phyloP scores from a whole-genome alignment of 2,113 vertebrate genomes.

The Argyrosomus japonicus region DNA sequence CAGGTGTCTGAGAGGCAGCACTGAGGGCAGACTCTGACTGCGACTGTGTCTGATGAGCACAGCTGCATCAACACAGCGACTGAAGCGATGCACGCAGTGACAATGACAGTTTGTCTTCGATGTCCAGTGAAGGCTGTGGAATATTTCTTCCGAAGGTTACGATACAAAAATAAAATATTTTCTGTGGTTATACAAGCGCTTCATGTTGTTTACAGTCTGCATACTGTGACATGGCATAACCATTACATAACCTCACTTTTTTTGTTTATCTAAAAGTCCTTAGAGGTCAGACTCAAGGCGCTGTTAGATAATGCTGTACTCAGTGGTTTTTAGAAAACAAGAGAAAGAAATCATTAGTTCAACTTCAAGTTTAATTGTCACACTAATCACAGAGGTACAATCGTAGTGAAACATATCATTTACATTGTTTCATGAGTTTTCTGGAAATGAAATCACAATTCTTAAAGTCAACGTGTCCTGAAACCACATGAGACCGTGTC shows the following conservation, averaged over 20 bases:
- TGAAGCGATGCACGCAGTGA: background rate
- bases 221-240: background rate
- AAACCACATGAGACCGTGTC: background rate
- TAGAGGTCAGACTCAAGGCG: background rate
- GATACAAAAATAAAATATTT: background rate
- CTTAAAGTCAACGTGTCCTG: background rate
- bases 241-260: background rate
- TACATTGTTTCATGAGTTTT: background rate
- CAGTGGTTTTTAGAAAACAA: background rate
- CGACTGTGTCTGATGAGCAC: conserved; percentile 26
- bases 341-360: background rate
- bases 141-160: background rate
- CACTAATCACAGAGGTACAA: no score
- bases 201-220: background rate
- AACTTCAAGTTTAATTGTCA: no score
- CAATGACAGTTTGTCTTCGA: no score
- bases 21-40: conserved; percentile 28
- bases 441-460: background rate
- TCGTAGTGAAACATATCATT: no score
- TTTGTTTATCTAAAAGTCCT: background rate
- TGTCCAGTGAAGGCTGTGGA: background rate
- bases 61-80: conserved; percentile 67
- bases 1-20: conserved; percentile 47
- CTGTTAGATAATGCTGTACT: background rate
- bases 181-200: background rate